Evolutionary conservation across 1,140 invertebrate species (phyloP).

Genomic region (Mizuhopecten yessoensis): DNA sequence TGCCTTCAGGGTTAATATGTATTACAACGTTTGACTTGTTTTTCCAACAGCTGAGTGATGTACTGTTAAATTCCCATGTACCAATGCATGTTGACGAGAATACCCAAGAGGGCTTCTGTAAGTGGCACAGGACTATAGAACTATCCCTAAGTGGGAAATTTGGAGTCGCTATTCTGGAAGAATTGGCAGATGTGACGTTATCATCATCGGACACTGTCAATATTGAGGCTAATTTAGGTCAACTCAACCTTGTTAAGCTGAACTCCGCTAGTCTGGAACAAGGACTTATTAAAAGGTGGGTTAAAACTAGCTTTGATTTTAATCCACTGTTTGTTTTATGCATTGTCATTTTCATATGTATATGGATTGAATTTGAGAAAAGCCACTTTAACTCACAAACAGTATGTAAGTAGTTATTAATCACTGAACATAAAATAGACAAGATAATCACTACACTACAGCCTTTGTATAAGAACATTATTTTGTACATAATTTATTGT

Average conservation of each 20-base stretch:
- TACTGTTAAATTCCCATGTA: neutral
- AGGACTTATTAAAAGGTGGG: neutral
- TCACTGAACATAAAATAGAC: no score
- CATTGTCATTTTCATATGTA: no score
- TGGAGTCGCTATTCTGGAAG: neutral
- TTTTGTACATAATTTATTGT: no score
- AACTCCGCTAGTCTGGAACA: neutral
- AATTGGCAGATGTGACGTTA: neutral
- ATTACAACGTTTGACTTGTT: no score
- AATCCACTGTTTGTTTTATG: no score
- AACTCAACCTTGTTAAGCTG: neutral
- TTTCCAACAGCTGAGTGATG: neutral
- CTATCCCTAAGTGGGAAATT: neutral
- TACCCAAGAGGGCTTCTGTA: neutral
- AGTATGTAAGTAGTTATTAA: no score
- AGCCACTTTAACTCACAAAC: no score
- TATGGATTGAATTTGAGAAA: no score
- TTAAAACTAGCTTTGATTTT: neutral
- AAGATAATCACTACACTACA: no score
- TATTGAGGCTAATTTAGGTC: neutral
- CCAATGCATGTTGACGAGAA: neutral
- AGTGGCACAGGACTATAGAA: neutral
- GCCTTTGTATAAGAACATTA: no score
- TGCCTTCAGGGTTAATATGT: no score
- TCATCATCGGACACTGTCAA: neutral